Evolutionary conservation across 2,797 vertebrate species (phyloP).

Genomic region (Masticophis lateralis): DNA sequence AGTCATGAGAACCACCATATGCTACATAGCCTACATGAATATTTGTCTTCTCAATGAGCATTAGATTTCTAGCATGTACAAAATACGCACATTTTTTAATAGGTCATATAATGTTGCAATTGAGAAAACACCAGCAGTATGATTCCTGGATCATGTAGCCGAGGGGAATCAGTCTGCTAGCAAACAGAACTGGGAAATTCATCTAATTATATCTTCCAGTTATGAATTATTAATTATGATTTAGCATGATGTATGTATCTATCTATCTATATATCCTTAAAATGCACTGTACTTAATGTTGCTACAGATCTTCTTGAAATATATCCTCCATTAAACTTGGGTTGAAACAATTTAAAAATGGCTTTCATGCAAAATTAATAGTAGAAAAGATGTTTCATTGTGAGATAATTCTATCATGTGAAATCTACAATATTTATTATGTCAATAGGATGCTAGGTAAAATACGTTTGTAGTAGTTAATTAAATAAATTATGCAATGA

Average conservation of each 20-base stretch:
- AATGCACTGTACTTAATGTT: conserved; percentile 25
- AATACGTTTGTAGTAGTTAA: background rate
- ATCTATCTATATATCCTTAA: conserved; percentile 11
- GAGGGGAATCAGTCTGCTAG: conserved; percentile 26
- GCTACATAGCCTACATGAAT: background rate
- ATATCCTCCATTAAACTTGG: conserved; percentile 1
- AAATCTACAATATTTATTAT: background rate
- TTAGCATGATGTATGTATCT: conserved; percentile 43
- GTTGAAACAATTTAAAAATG: conserved; percentile 29
- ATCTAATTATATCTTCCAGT: conserved; percentile 31
- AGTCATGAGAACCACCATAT: background rate
- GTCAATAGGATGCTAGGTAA: background rate
- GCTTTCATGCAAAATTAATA: conserved; percentile 37
- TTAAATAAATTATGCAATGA: background rate
- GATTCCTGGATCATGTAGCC: background rate
- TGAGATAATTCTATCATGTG: background rate
- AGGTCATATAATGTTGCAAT: background rate
- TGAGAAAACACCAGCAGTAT: background rate
- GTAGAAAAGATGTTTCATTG: background rate
- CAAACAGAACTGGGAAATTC: background rate
- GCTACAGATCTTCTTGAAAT: conserved; percentile 21
- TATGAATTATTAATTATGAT: conserved; percentile 27
- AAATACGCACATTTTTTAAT: background rate
- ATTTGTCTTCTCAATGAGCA: background rate
- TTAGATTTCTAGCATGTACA: background rate